phyloP scores from a whole-genome alignment of 2,888 invertebrate species.

The Andrena marginata region DNA sequence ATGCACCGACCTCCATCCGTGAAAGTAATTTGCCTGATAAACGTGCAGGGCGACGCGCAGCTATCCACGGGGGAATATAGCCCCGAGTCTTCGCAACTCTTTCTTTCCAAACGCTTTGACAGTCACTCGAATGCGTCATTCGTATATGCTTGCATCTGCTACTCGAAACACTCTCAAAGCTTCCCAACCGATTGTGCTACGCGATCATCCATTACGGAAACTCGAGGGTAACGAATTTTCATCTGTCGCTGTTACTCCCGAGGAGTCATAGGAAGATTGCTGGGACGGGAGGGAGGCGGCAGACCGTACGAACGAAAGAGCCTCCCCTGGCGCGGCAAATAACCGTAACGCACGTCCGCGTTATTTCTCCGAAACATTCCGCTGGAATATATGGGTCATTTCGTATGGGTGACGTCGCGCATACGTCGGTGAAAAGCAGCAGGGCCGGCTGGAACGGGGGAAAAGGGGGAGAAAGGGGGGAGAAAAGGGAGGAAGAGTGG shows the following conservation, averaged over 20 bases:
- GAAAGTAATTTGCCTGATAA: neutral
- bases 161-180: too few relatives aligned
- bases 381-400: constrained; percentile 56
- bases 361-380: constrained; percentile 43
- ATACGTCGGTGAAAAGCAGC: constrained; percentile 35
- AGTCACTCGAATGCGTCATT: too few relatives aligned
- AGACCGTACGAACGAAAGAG: neutral
- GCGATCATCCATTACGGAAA: too few relatives aligned
- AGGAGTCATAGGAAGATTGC: neutral
- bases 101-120: too few relatives aligned
- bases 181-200: too few relatives aligned
- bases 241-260: too few relatives aligned
- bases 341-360: constrained; percentile 19
- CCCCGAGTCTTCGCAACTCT: too few relatives aligned
- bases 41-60: too few relatives aligned
- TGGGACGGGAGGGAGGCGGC: neutral
- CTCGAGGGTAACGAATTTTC: too few relatives aligned
- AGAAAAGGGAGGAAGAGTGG: constrained; percentile 13
- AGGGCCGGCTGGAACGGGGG: constrained; percentile 12
- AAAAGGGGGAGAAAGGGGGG: neutral
- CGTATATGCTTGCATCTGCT: too few relatives aligned
- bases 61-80: too few relatives aligned
- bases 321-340: constrained; percentile 14
- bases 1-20: neutral
- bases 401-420: constrained; percentile 47